Conservation (phyloP, 2,797 vertebrate genomes). For the Vultur gryphus region DNA sequence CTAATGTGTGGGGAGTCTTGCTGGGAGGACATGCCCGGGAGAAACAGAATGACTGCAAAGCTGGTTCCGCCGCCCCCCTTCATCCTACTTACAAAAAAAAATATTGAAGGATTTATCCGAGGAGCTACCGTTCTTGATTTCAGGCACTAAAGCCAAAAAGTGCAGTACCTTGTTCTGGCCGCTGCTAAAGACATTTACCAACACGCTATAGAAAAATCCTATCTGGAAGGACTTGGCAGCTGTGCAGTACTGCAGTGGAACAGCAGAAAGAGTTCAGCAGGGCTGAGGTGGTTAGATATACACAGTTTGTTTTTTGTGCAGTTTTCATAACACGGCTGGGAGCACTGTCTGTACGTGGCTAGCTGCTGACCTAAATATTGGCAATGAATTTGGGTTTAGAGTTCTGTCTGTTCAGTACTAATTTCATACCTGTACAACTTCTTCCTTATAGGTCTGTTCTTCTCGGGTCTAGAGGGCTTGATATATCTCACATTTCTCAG, state of each 20-base stretch:
- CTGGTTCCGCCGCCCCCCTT: accelerated
- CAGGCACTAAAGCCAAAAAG: neutral
- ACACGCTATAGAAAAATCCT: neutral
- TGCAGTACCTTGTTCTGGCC: neutral
- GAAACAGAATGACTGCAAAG: neutral
- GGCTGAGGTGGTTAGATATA: neutral
- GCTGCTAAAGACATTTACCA: neutral
- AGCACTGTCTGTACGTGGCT: neutral
- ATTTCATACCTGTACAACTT: neutral
- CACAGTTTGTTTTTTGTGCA: neutral
- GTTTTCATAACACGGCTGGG: neutral
- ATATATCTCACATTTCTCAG: conserved; percentile 96
- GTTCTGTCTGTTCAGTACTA: neutral
- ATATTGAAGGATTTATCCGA: neutral
- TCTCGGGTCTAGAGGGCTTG: conserved; percentile 91
- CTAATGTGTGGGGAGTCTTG: accelerated
- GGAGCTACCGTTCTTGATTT: neutral
- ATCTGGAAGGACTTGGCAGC: neutral
- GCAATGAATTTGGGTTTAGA: neutral
- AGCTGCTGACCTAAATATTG: neutral
- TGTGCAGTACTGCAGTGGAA: conserved; percentile 40
- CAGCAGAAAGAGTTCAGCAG: neutral
- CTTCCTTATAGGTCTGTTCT: conserved; percentile 85
- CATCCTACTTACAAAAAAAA: neutral
- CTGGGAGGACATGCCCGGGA: neutral